phyloP scores from a whole-genome alignment of 2,113 vertebrate genomes.

The Edolisoma coerulescens region DNA sequence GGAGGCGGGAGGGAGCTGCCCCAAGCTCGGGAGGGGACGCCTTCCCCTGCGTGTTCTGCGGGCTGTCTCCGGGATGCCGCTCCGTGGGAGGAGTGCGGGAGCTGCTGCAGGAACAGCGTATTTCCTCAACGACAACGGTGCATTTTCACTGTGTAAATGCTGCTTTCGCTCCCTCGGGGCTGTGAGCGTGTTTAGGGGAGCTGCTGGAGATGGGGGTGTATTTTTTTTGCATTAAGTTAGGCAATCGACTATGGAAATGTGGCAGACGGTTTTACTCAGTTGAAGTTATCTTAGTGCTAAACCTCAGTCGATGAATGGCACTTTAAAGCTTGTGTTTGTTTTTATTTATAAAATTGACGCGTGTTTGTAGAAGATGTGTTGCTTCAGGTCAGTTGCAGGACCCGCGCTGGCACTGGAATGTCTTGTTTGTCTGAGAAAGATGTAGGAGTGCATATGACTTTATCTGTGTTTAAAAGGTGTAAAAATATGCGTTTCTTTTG shows the following conservation, averaged over 20 bases:
- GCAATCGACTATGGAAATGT: fast-evolving
- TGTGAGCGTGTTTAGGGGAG: fast-evolving
- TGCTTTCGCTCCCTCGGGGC: fast-evolving
- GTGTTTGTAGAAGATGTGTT: fast-evolving
- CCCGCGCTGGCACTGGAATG: too few relatives aligned
- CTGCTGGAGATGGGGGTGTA: fast-evolving
- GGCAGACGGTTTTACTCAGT: background rate
- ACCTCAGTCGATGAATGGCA: fast-evolving
- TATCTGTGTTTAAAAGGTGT: background rate
- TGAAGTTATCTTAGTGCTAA: background rate
- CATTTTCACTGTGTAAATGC: background rate
- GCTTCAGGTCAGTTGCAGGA: background rate
- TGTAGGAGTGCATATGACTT: background rate
- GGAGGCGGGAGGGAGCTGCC: background rate
- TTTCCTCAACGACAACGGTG: background rate
- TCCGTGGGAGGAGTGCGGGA: fast-evolving
- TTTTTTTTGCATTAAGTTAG: background rate
- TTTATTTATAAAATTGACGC: background rate
- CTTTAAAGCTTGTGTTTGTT: background rate
- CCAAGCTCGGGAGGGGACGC: fast-evolving
- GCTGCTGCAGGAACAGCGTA: fast-evolving
- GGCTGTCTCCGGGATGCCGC: fast-evolving
- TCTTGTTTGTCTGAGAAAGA: background rate
- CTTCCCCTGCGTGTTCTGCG: fast-evolving
- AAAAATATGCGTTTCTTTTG: background rate